These are phyloP conservation scores for Dorcus hopei DNA, from an alignment of 2,888 invertebrate species.

Conservation along the genomic window DNA sequence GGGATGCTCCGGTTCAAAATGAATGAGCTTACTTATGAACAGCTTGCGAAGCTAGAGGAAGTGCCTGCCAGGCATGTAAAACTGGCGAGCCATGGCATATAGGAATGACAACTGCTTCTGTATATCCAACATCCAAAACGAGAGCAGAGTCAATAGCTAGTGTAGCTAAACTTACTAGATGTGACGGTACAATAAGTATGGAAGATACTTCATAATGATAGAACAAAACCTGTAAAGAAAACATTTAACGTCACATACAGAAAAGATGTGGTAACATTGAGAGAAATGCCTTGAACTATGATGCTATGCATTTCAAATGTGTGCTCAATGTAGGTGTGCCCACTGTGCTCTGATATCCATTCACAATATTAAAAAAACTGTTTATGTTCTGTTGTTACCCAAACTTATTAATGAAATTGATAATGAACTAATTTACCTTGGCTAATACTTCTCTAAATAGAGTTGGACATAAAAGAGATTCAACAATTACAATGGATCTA, in stretches of 20 bases:
- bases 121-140: constrained; percentile 84
- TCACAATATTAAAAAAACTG: too few species aligned
- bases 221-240: constrained; percentile 57
- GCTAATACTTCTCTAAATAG: constrained; percentile 83
- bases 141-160: constrained; percentile 79
- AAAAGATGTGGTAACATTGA: too few species aligned
- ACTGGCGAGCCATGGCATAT: constrained; percentile 86
- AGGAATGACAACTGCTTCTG: constrained; percentile 77
- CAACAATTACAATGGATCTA: constrained; percentile 85
- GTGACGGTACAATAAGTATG: constrained; percentile 69
- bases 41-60: constrained; percentile 73
- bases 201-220: constrained; percentile 81
- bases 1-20: too few species aligned
- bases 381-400: too few species aligned
- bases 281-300: too few species aligned
- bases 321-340: too few species aligned
- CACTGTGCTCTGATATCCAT: too few species aligned
- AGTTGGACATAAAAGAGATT: constrained; percentile 81
- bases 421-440: constrained; percentile 56
- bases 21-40: constrained; percentile 61
- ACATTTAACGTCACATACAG: too few species aligned
- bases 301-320: too few species aligned
- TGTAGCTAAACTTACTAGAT: constrained; percentile 79
- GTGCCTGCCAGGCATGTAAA: constrained; percentile 77
- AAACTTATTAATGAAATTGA: too few species aligned